phyloP scores from a whole-genome alignment of 2,797 vertebrate genomes.

The Emydoidea blandingii region DNA sequence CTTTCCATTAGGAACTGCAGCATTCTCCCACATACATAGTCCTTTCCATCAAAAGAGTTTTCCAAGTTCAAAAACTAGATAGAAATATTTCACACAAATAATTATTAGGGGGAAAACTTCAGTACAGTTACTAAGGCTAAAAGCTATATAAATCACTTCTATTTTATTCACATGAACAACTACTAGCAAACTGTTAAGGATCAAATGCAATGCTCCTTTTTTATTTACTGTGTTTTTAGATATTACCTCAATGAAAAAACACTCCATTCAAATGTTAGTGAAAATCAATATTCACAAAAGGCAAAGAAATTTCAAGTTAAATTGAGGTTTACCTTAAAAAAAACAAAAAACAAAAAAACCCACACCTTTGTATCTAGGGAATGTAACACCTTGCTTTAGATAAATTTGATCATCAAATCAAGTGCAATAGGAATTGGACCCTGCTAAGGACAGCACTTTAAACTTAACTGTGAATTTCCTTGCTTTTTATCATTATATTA shows the following conservation, averaged over 20 bases:
- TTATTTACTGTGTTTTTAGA: neutral
- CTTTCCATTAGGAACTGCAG: conserved; percentile 85
- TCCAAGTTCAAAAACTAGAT: conserved; percentile 92
- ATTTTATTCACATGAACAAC: rapidly evolving
- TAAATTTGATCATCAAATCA: neutral
- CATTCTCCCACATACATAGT: conserved; percentile 91
- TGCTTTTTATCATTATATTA: rapidly evolving
- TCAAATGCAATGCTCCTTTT: neutral
- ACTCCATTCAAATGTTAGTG: neutral
- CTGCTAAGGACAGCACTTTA: neutral
- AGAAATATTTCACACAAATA: conserved; percentile 38
- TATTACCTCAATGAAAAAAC: neutral
- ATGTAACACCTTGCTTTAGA: neutral
- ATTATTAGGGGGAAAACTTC: neutral
- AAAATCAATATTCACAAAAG: neutral
- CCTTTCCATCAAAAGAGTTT: conserved; percentile 93
- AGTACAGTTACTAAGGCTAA: neutral
- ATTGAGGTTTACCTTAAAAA: neutral
- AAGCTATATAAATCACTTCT: neutral
- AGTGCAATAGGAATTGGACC: neutral
- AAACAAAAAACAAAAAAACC: neutral
- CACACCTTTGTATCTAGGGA: neutral
- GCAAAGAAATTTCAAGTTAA: neutral
- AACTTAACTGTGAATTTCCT: neutral
- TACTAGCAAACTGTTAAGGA: neutral